A percentile compares a stretch with the other conserved stretches of the same genome.
Evolutionary conservation across 2,113 vertebrate genomes (phyloP).

Genomic region (Myiozetetes cayanensis): DNA sequence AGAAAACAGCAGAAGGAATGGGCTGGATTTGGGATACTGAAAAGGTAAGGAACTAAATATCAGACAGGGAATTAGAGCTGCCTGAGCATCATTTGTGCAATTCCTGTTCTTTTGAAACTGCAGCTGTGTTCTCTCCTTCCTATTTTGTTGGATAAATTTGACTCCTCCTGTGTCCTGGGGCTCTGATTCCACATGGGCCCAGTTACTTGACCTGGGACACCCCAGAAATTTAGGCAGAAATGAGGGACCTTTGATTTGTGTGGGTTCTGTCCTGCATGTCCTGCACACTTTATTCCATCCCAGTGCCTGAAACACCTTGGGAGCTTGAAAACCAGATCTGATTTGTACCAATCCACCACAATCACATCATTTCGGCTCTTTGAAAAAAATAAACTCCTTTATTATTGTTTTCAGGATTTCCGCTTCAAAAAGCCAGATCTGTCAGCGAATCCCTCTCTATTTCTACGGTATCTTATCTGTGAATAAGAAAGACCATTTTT

Average conservation of each 20-base stretch:
- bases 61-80: background rate
- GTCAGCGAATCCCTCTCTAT: background rate
- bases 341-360: background rate
- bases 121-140: background rate
- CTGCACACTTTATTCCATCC: background rate
- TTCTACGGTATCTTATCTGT: background rate
- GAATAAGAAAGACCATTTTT: background rate
- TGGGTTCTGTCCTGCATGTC: background rate
- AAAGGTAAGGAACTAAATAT: background rate
- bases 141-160: background rate
- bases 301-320: accelerated
- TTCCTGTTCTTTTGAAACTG: background rate
- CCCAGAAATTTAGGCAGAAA: background rate
- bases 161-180: background rate
- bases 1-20: background rate
- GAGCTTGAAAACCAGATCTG: background rate
- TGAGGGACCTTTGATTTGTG: background rate
- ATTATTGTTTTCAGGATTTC: background rate
- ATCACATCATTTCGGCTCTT: background rate
- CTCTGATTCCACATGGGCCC: background rate
- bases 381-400: background rate
- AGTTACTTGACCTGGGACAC: background rate
- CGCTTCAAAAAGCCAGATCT: background rate
- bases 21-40: background rate
- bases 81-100: background rate